Conservation (phyloP, 1,140 invertebrate genomes). For the Drosophila novamexicana region DNA sequence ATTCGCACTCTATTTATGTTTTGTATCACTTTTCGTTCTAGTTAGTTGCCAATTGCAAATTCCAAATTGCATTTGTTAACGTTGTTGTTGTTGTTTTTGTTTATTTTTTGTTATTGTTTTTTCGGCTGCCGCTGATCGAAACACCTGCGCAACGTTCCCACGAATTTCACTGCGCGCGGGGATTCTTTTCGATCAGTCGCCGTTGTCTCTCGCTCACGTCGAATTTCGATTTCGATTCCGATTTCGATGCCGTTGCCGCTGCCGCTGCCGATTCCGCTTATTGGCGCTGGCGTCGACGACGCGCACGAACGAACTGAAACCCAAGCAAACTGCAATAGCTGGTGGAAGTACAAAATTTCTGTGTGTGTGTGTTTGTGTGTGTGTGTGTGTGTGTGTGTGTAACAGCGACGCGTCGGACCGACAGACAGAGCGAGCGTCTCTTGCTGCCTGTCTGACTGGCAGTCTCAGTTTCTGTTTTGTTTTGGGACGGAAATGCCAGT, state of each 20-base stretch:
- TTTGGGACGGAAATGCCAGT: constrained; percentile 74
- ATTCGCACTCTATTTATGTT: constrained; percentile 53
- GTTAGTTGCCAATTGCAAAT: constrained; percentile 20
- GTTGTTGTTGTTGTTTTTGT: background rate
- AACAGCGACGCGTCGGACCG: constrained; percentile 31
- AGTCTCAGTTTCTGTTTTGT: constrained; percentile 72
- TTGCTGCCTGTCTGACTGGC: constrained; percentile 45
- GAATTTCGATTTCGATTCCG: constrained; percentile 31
- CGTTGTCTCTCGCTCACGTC: constrained; percentile 27
- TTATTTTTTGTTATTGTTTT: background rate
- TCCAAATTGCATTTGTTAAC: constrained; percentile 31
- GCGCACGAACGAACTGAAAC: constrained; percentile 60
- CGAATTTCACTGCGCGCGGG: constrained; percentile 44
- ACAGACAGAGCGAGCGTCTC: constrained; percentile 47
- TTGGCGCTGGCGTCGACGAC: constrained; percentile 54
- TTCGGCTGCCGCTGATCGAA: constrained; percentile 12
- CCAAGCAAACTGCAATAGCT: constrained; percentile 73
- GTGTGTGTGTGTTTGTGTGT: constrained; percentile 9
- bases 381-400: constrained; percentile 32
- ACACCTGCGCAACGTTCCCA: constrained; percentile 49
- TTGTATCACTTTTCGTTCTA: constrained; percentile 44
- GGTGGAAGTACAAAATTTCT: constrained; percentile 58
- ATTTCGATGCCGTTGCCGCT: constrained; percentile 34
- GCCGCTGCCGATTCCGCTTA: constrained; percentile 52
- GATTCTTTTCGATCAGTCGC: constrained; percentile 41